phyloP scores from a whole-genome alignment of 2,888 invertebrate genomes.

The Phragmatobia fuliginosa region DNA sequence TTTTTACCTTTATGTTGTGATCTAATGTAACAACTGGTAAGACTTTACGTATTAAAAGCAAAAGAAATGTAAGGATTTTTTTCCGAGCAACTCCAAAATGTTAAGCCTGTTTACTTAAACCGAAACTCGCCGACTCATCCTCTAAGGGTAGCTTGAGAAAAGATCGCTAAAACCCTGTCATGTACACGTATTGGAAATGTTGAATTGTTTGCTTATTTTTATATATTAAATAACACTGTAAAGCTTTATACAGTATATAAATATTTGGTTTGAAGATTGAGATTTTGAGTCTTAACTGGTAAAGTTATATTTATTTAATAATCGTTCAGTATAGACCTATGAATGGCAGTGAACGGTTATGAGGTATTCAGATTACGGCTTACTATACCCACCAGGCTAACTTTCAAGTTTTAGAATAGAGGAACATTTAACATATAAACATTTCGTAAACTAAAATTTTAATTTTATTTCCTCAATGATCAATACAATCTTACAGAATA shows the following conservation, averaged over 20 bases:
- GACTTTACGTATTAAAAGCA: constrained; percentile 16
- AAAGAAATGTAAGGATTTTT: constrained; percentile 29
- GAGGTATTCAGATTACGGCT: no score
- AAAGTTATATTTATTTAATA: no score
- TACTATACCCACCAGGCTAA: no score
- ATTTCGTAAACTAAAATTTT: no score
- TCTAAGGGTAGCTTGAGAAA: constrained; percentile 30
- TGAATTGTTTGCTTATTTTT: constrained; percentile 29
- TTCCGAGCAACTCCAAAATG: constrained; percentile 26
- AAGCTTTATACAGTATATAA: background rate
- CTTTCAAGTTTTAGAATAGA: no score
- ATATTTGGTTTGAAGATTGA: background rate
- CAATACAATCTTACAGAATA: no score
- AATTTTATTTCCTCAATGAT: no score
- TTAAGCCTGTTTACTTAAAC: constrained; percentile 38
- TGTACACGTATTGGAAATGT: constrained; percentile 30
- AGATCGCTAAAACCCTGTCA: constrained; percentile 48
- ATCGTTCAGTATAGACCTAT: no score
- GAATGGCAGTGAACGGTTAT: no score
- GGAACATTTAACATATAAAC: no score
- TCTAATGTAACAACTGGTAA: background rate
- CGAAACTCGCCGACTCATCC: constrained; percentile 20
- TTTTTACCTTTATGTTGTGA: background rate
- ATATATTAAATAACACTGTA: constrained; percentile 2
- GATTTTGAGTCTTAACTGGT: background rate